phyloP scores from a whole-genome alignment of 2,113 vertebrate species.

The Bucco capensis region DNA sequence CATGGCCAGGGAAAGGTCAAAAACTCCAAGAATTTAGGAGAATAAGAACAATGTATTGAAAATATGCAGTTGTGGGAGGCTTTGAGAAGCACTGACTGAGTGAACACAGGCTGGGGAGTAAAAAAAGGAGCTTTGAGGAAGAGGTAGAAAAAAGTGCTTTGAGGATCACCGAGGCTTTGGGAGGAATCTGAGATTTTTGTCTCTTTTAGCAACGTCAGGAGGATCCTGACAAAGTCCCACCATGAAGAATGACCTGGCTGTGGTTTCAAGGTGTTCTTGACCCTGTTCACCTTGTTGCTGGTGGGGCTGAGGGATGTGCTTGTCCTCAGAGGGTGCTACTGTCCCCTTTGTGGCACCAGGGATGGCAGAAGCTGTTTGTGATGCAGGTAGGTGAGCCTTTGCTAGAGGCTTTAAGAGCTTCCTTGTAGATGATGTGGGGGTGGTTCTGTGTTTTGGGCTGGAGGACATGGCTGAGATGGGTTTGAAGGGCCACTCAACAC shows the following conservation, averaged over 20 bases:
- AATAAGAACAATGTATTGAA: background rate
- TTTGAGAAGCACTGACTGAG: background rate
- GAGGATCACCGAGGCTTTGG: background rate
- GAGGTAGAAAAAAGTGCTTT: background rate
- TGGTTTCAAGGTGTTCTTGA: background rate
- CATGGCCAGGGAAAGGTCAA: background rate
- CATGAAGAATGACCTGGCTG: too few relatives aligned
- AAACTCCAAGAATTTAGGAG: background rate
- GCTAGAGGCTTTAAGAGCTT: background rate
- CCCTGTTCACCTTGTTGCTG: background rate
- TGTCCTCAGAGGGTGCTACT: background rate
- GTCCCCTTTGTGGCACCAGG: background rate
- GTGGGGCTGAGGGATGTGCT: background rate
- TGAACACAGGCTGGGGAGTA: background rate
- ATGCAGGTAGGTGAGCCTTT: background rate
- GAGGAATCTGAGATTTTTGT: background rate
- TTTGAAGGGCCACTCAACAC: background rate
- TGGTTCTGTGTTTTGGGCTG: background rate
- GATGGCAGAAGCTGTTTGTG: background rate
- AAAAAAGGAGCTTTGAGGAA: background rate
- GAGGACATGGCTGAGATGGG: background rate
- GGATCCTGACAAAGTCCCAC: background rate
- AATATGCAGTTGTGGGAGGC: background rate
- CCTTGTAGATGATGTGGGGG: accelerated
- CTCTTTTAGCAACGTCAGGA: background rate